Conservation (phyloP, 2,888 invertebrate species). For the Trissolcus brochymenae region DNA sequence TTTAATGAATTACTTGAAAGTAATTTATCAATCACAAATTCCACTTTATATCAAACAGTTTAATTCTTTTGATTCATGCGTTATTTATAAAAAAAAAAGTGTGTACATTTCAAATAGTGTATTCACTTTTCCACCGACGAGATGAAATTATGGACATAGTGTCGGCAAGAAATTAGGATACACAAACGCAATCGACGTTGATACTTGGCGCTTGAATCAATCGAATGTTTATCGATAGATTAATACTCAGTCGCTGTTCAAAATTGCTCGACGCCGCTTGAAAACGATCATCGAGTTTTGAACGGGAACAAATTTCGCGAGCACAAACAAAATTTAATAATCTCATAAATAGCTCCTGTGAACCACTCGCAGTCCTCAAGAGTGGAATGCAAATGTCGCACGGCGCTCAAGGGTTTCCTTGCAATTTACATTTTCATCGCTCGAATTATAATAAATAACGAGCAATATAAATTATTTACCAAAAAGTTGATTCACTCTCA, state of each 20-base stretch:
- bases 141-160: constrained; percentile 14
- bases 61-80: too few relatives aligned
- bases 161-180: constrained; percentile 6
- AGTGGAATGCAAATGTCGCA: constrained; percentile 41
- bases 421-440: constrained; percentile 42
- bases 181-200: constrained; percentile 16
- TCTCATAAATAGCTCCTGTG: constrained; percentile 22
- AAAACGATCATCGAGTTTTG: constrained; percentile 3
- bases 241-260: neutral
- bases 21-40: too few relatives aligned
- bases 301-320: constrained; percentile 17
- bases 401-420: constrained; percentile 24
- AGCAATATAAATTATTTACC: constrained; percentile 33
- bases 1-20: too few relatives aligned
- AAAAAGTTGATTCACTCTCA: constrained; percentile 2
- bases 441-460: constrained; percentile 48
- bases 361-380: constrained; percentile 24
- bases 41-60: too few relatives aligned
- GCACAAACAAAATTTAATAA: constrained; percentile 24
- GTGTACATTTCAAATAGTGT: too few relatives aligned
- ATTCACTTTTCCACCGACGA: neutral
- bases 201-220: constrained; percentile 10
- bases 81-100: too few relatives aligned
- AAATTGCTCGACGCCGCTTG: constrained; percentile 5
- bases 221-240: constrained; percentile 6